These are phyloP conservation scores for Hypomecis atomaria DNA, from an alignment of 2,888 invertebrate genomes.

Conservation along the genomic window DNA sequence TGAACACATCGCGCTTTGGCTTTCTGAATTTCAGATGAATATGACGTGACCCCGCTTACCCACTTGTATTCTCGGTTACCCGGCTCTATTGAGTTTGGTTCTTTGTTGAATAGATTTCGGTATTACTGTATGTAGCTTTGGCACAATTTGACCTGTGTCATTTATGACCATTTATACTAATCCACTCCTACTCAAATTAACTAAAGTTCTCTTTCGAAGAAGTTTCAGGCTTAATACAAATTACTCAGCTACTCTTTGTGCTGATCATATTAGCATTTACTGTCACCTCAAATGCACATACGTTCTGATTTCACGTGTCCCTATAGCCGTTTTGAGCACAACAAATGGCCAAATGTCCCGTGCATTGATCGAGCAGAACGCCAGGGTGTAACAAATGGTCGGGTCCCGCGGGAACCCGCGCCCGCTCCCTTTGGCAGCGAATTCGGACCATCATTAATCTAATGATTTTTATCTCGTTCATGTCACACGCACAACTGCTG, in stretches of 20 bases:
- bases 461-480: conserved; percentile 49
- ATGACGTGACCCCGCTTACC: conserved; percentile 23
- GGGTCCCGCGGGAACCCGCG: conserved; percentile 54
- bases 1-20: conserved; percentile 55
- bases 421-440: conserved; percentile 15
- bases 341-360: conserved; percentile 35
- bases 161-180: too few species aligned
- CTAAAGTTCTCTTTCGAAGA: too few species aligned
- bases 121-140: too few species aligned
- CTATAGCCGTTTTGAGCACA: conserved; percentile 29
- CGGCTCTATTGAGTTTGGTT: not conserved
- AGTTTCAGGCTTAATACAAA: too few species aligned
- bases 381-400: conserved; percentile 62
- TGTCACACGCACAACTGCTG: conserved; percentile 35
- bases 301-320: conserved; percentile 10
- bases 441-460: conserved; percentile 62
- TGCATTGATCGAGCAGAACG: conserved; percentile 40
- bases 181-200: too few species aligned
- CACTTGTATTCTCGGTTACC: conserved; percentile 2
- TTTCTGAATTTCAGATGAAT: conserved; percentile 55
- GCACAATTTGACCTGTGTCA: too few species aligned
- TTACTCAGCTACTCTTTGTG: too few species aligned
- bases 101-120: too few species aligned
- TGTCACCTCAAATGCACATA: not conserved
- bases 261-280: not conserved